Evolutionary conservation across 2,888 invertebrate species (phyloP).

Genomic region (Parnassius glacialis): DNA sequence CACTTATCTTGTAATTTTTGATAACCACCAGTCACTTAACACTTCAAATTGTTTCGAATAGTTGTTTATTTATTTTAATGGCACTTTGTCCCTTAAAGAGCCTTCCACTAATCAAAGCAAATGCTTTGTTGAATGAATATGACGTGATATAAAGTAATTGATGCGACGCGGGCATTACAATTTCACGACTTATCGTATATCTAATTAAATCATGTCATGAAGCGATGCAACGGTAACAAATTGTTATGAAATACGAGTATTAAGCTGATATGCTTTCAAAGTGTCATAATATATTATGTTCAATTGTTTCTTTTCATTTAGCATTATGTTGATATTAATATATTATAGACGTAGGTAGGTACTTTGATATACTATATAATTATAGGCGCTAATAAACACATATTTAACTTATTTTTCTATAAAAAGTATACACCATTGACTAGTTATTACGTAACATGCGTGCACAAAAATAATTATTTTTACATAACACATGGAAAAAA

Average conservation of each 20-base stretch:
- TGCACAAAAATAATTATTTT: no score
- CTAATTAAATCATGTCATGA: slow-evolving; percentile 22
- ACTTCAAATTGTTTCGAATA: slow-evolving; percentile 74
- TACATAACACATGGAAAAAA: no score
- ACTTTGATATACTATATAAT: no score
- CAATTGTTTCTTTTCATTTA: slow-evolving; percentile 8
- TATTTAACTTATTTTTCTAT: no score
- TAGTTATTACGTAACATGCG: no score
- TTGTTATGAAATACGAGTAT: slow-evolving; percentile 26
- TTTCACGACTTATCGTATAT: slow-evolving; percentile 25
- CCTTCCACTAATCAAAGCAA: slow-evolving; percentile 74
- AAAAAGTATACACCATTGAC: no score
- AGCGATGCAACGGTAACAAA: slow-evolving; percentile 22
- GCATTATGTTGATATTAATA: slow-evolving; percentile 30
- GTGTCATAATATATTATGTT: slow-evolving; percentile 10
- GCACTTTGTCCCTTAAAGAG: slow-evolving; percentile 64
- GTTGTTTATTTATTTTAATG: slow-evolving; percentile 77
- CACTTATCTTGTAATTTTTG: slow-evolving; percentile 78
- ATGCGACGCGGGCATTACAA: slow-evolving; percentile 33
- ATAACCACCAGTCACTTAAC: slow-evolving; percentile 78
- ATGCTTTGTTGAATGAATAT: slow-evolving; percentile 76
- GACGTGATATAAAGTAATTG: slow-evolving; percentile 71
- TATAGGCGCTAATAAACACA: no score
- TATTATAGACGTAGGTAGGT: slow-evolving; percentile 34
- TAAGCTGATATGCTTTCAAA: slow-evolving; percentile 15